Conservation (phyloP, 2,797 vertebrate species). For the Chrosomus eos region DNA sequence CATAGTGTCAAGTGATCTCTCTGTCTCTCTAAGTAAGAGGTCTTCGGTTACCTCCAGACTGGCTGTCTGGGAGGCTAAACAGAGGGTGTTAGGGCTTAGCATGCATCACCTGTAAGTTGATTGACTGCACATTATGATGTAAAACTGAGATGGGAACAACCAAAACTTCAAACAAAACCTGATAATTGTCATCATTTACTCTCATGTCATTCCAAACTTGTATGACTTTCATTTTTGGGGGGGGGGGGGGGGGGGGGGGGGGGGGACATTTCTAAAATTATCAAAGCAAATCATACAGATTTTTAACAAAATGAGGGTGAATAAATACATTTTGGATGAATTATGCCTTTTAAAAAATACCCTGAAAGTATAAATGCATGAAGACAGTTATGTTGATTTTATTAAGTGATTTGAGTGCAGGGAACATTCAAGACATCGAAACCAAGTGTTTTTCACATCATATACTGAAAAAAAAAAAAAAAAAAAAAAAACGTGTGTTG, state of each 20-base stretch:
- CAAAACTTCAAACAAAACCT: no score
- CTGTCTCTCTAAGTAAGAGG: conserved; percentile 39
- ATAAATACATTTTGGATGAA: neutral
- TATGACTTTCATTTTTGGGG: neutral
- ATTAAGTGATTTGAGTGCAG: neutral
- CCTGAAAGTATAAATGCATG: neutral
- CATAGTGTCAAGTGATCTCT: conserved; percentile 32
- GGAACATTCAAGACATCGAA: neutral
- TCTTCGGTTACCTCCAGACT: conserved; percentile 41
- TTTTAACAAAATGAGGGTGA: neutral
- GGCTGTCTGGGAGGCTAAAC: conserved; percentile 25
- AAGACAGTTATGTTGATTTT: neutral
- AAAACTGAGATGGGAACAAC: neutral
- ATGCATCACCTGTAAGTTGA: neutral
- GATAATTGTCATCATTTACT: neutral
- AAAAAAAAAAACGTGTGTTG: neutral
- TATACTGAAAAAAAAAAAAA: neutral
- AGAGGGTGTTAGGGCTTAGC: neutral
- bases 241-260: no score
- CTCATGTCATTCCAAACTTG: neutral
- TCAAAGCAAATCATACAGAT: neutral
- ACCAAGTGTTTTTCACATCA: no score
- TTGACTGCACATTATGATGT: neutral
- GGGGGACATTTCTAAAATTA: neutral
- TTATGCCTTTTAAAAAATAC: neutral